These are phyloP conservation scores for Lota lota DNA, from an alignment of 2,113 vertebrate species.

Conservation along the genomic window DNA sequence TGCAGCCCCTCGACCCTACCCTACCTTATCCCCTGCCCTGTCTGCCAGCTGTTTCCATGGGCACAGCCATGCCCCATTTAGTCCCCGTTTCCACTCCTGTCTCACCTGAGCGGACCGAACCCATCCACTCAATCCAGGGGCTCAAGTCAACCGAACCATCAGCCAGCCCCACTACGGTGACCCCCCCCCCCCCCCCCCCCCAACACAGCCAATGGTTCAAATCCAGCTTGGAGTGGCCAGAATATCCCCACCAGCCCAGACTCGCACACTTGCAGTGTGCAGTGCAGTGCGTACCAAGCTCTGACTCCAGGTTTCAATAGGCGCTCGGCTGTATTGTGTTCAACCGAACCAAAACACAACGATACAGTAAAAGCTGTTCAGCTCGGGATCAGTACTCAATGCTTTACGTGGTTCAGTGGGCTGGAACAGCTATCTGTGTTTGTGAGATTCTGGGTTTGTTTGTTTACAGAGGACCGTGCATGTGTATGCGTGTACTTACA, in stretches of 20 bases:
- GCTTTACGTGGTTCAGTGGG: no score
- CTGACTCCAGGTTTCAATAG: neutral
- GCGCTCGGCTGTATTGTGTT: neutral
- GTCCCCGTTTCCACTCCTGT: constrained; percentile 13
- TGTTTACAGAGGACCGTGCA: no score
- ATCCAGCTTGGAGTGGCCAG: constrained; percentile 27
- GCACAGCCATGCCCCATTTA: constrained; percentile 27
- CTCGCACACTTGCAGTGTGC: constrained; percentile 20
- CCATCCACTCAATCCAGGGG: constrained; percentile 2
- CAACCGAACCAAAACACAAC: constrained; percentile 25
- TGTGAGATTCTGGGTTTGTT: no score
- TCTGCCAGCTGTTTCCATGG: constrained; percentile 46
- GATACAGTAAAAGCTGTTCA: constrained; percentile 10
- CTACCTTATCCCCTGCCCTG: constrained; percentile 32
- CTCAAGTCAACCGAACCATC: constrained; percentile 23
- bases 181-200: no score
- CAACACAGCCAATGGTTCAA: constrained; percentile 12
- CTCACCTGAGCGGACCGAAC: constrained; percentile 45
- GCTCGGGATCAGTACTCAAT: neutral
- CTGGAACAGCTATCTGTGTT: no score
- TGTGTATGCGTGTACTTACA: no score
- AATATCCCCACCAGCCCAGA: constrained; percentile 38
- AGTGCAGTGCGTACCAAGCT: constrained; percentile 4
- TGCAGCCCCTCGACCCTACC: constrained; percentile 37
- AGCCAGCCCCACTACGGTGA: neutral